Percentiles rank a stretch among this genome's conserved stretches.
Evolutionary conservation across 1,140 invertebrate species (phyloP).

Genomic region (Cotesia vestalis): DNA sequence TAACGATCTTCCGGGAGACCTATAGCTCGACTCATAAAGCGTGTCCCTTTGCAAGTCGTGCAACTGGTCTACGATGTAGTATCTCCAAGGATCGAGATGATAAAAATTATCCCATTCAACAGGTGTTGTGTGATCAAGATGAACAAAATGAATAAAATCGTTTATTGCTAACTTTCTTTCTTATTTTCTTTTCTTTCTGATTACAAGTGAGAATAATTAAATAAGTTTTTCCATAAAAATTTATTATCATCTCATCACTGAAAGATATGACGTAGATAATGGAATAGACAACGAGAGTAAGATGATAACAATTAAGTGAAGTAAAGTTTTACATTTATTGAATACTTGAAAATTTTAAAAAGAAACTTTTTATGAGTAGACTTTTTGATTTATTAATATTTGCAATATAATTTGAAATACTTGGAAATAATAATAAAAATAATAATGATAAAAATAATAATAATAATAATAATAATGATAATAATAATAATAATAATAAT

Average conservation of each 20-base stretch:
- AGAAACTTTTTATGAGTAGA: background rate
- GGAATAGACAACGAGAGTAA: background rate
- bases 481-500: too few relatives aligned
- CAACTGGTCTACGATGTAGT: constrained; percentile 30
- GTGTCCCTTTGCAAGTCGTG: constrained; percentile 31
- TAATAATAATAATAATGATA: too few relatives aligned
- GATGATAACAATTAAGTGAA: background rate
- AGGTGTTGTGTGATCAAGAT: constrained; percentile 26
- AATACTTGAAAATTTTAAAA: too few relatives aligned
- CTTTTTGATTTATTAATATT: background rate
- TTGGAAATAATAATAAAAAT: too few relatives aligned
- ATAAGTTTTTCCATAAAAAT: constrained; percentile 8
- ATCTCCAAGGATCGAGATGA: constrained; percentile 28
- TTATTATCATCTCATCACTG: background rate
- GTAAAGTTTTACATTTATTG: too few relatives aligned
- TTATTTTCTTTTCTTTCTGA: background rate
- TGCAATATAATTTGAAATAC: too few relatives aligned
- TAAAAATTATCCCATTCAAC: constrained; percentile 37
- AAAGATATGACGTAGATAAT: background rate
- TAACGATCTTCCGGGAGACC: constrained; percentile 31
- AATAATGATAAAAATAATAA: too few relatives aligned
- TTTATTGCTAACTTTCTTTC: too few relatives aligned
- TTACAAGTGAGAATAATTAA: constrained; percentile 15
- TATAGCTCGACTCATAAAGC: constrained; percentile 27
- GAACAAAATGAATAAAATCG: constrained; percentile 16